Evolutionary conservation across 2,113 vertebrate genomes (phyloP).

Genomic region (Prunella himalayana): DNA sequence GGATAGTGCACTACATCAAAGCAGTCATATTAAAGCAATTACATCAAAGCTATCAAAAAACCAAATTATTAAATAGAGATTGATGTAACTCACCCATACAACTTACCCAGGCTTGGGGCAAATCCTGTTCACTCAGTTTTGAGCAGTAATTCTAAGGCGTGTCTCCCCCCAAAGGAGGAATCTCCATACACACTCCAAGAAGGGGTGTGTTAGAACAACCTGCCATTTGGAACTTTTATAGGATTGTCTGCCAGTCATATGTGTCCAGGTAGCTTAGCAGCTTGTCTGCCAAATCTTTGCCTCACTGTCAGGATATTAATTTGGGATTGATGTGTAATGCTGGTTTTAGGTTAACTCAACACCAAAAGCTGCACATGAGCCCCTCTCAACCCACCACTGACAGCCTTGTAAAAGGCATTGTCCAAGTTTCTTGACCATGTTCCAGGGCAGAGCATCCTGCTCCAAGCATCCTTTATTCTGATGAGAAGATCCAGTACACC

Average conservation of each 20-base stretch:
- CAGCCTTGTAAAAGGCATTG: neutral
- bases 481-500: too few relatives aligned
- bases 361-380: neutral
- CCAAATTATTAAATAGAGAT: neutral
- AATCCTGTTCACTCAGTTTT: neutral
- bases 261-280: too few relatives aligned
- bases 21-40: neutral
- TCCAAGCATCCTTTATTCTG: neutral
- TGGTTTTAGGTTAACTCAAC: neutral
- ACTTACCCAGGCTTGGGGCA: neutral
- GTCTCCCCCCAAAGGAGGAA: neutral
- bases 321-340: neutral
- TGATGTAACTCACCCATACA: neutral
- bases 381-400: neutral
- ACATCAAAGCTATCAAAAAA: neutral
- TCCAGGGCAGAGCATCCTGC: neutral
- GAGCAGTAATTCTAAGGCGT: neutral
- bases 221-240: neutral
- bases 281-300: neutral
- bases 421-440: fast-evolving
- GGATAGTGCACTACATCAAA: neutral
- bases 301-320: neutral
- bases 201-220: neutral
- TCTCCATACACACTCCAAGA: neutral
- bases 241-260: neutral